Percentiles rank a stretch among this genome's conserved stretches.
Conservation (phyloP, 2,113 vertebrate species). For the Pleuronectes platessa region DNA sequence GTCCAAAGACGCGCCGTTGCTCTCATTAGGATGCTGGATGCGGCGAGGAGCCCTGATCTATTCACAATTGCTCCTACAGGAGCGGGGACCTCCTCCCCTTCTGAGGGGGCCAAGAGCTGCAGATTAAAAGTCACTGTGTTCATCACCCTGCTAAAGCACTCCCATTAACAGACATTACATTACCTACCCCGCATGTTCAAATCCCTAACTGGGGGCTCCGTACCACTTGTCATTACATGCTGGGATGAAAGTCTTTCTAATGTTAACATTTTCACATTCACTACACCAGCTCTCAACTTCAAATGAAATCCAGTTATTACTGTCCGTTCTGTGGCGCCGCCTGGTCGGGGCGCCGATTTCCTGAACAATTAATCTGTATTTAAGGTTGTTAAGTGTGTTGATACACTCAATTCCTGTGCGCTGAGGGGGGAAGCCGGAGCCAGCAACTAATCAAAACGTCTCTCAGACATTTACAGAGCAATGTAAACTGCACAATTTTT, state of each 20-base stretch:
- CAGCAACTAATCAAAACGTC: constrained; percentile 72
- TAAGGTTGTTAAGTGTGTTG: constrained; percentile 73
- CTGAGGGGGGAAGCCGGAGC: constrained; percentile 42
- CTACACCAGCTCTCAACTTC: constrained; percentile 28
- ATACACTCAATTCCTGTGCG: constrained; percentile 62
- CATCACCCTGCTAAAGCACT: constrained; percentile 63
- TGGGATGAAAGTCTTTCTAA: constrained; percentile 64
- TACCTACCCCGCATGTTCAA: constrained; percentile 58
- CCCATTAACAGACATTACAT: constrained; percentile 69
- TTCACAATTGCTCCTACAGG: constrained; percentile 63
- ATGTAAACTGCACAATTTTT: constrained; percentile 49
- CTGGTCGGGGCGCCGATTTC: constrained; percentile 43
- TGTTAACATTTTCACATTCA: constrained; percentile 57
- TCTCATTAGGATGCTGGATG: constrained; percentile 68
- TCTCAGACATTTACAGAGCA: constrained; percentile 71
- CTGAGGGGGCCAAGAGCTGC: constrained; percentile 51
- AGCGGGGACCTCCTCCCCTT: constrained; percentile 56
- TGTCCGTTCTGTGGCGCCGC: constrained; percentile 45
- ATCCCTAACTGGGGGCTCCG: constrained; percentile 54
- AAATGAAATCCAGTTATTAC: constrained; percentile 59
- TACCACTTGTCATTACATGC: constrained; percentile 56
- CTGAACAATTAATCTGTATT: constrained; percentile 76
- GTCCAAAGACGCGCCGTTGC: constrained; percentile 50
- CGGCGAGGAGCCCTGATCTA: constrained; percentile 65
- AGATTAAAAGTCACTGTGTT: constrained; percentile 75